phyloP scores from a whole-genome alignment of 2,113 vertebrate species.

The Verasper variegatus region DNA sequence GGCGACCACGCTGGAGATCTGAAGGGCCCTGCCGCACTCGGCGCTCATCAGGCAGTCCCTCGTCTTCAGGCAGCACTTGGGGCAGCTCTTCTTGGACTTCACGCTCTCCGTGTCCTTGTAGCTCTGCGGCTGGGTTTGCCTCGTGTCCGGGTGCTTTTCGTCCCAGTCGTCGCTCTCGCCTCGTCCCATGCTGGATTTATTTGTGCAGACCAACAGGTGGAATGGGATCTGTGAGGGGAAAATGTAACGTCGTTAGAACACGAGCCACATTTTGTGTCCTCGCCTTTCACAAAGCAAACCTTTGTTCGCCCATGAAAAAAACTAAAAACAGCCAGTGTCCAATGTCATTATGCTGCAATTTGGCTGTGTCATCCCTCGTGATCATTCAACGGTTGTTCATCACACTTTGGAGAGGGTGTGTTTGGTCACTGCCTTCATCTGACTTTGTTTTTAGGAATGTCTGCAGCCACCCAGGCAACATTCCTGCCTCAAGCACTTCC shows the following conservation, averaged over 20 bases:
- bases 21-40: conserved; percentile 77
- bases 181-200: conserved; percentile 50
- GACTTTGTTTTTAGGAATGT: conserved; percentile 5
- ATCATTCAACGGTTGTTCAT: neutral
- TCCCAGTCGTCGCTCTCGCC: conserved; percentile 57
- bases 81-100: conserved; percentile 51
- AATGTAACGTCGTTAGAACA: neutral
- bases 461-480: conserved; percentile 8
- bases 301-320: conserved; percentile 13
- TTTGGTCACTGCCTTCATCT: neutral
- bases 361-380: neutral
- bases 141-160: conserved; percentile 22
- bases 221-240: conserved; percentile 24
- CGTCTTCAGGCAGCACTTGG: conserved; percentile 73
- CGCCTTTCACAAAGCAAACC: conserved; percentile 5
- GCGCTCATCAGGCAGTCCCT: conserved; percentile 80
- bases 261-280: neutral
- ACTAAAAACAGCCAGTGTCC: neutral
- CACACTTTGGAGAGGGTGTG: neutral
- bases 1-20: conserved; percentile 77
- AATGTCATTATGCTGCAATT: neutral
- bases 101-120: neutral
- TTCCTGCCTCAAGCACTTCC: conserved; percentile 25
- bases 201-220: neutral
- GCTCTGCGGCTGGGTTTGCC: conserved; percentile 50